Evolutionary conservation across 2,888 invertebrate genomes (phyloP).

Genomic region (Pristionchus exspectatus): DNA sequence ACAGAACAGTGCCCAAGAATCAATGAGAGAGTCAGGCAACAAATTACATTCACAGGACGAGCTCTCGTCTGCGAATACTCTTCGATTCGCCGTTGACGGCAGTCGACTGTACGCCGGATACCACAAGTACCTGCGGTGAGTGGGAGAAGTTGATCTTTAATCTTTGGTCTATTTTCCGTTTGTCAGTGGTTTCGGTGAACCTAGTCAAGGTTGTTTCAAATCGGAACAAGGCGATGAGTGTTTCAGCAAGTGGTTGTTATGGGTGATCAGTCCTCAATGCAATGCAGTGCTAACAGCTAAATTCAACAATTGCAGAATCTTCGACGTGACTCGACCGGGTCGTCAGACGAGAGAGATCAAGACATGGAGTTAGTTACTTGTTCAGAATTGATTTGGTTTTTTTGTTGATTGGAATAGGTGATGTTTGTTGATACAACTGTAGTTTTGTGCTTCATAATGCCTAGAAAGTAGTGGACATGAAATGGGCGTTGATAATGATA

Average conservation of each 20-base stretch:
- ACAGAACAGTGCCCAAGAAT: no score
- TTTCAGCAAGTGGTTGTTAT: background rate
- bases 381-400: background rate
- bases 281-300: no score
- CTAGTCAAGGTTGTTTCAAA: background rate
- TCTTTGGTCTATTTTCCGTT: background rate
- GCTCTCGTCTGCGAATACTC: constrained; percentile 56
- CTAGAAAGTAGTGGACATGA: no score
- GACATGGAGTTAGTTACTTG: constrained; percentile 54
- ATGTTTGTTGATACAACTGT: background rate
- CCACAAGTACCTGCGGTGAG: constrained; percentile 49
- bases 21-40: no score
- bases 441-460: background rate
- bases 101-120: constrained; percentile 55
- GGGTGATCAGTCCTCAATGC: no score
- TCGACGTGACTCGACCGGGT: constrained; percentile 58
- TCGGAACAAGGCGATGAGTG: background rate
- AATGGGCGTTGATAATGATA: no score
- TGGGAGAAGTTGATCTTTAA: background rate
- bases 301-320: constrained; percentile 22
- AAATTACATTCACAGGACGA: constrained; percentile 51
- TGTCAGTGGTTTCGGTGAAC: background rate
- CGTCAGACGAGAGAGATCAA: constrained; percentile 56
- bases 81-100: constrained; percentile 53
- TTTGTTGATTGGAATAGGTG: background rate